A percentile compares a stretch with the other conserved stretches of the same genome.
Evolutionary conservation across 2,113 vertebrate genomes (phyloP).

Genomic region (Australoheros scitulus): DNA sequence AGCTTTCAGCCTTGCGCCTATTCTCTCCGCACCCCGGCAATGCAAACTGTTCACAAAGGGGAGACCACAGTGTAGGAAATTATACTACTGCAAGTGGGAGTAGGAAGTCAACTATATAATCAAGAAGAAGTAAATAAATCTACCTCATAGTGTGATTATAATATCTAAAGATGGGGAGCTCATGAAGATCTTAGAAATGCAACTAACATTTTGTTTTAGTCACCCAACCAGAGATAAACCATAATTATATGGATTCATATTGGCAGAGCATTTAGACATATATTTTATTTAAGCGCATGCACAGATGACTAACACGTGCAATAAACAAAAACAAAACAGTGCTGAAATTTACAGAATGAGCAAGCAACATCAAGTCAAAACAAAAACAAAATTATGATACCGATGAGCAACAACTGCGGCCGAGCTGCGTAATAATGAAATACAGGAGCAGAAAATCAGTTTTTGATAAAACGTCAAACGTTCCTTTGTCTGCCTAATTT

Average conservation of each 20-base stretch:
- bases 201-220: neutral
- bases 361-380: slow-evolving; percentile 31
- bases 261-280: neutral
- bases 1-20: slow-evolving; percentile 35
- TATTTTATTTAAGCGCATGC: neutral
- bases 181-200: neutral
- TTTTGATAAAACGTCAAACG: neutral
- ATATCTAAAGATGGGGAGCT: neutral
- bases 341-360: neutral
- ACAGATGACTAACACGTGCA: neutral
- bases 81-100: slow-evolving; percentile 52
- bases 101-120: slow-evolving; percentile 15
- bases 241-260: neutral
- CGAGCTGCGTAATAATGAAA: slow-evolving; percentile 16
- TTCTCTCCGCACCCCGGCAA: slow-evolving; percentile 28
- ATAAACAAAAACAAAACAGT: neutral
- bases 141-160: neutral
- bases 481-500: neutral
- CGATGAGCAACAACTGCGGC: slow-evolving; percentile 31
- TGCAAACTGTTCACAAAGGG: slow-evolving; percentile 36
- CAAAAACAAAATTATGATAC: slow-evolving; percentile 37
- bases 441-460: neutral
- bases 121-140: slow-evolving; percentile 8
- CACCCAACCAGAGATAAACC: neutral
- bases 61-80: slow-evolving; percentile 59